Evolutionary conservation across 2,888 invertebrate species (phyloP).

Genomic region (Prosapia bicincta): DNA sequence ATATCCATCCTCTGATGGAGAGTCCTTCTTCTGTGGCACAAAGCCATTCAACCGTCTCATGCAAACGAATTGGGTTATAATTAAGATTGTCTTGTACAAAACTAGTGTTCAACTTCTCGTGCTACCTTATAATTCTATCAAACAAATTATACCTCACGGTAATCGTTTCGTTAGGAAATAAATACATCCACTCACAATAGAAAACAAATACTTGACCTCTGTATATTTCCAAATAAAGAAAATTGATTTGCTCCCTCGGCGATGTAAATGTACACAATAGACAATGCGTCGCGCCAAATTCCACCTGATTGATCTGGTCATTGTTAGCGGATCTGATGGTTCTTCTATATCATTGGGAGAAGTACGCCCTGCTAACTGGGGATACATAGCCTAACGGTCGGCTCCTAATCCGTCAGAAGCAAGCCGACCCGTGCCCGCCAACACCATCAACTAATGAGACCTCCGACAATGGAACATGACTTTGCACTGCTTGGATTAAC

Average conservation of each 20-base stretch:
- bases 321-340: neutral
- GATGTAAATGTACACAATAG: neutral
- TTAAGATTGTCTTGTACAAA: too few species aligned
- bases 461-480: neutral
- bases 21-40: too few species aligned
- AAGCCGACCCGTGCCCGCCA: neutral
- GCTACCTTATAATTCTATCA: too few species aligned
- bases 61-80: too few species aligned
- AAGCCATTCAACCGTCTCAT: too few species aligned
- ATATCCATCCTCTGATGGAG: too few species aligned
- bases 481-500: neutral
- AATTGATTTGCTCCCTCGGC: neutral
- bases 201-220: neutral
- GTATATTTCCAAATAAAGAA: neutral
- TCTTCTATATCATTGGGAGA: neutral
- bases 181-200: neutral
- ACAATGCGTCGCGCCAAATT: neutral
- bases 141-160: neutral
- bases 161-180: neutral
- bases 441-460: neutral
- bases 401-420: neutral
- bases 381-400: neutral
- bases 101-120: too few species aligned
- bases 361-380: neutral
- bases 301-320: neutral